These are phyloP conservation scores for Pediacus dermestoides DNA, from an alignment of 2,888 invertebrate genomes.

Conservation along the genomic window DNA sequence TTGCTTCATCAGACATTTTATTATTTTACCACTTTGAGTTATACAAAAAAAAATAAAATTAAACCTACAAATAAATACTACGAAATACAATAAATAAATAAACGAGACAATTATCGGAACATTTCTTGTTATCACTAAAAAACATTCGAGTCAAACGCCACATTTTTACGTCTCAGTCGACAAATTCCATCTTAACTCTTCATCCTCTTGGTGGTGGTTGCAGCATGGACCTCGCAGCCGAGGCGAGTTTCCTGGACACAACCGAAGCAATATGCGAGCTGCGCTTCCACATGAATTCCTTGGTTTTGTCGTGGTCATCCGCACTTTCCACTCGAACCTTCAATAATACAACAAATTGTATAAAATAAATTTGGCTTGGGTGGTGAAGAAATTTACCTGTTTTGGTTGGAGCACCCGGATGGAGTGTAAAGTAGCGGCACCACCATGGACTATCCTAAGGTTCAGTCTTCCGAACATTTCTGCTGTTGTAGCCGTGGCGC, in stretches of 20 bases:
- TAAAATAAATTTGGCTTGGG: not conserved
- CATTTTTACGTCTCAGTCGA: no score
- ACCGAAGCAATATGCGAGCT: slow-evolving; percentile 81
- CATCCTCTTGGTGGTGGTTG: slow-evolving; percentile 54
- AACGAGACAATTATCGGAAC: no score
- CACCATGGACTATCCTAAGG: slow-evolving; percentile 72
- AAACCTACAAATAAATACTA: no score
- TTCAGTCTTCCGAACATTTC: slow-evolving; percentile 81
- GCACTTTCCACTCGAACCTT: slow-evolving; percentile 80
- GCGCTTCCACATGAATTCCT: slow-evolving; percentile 79
- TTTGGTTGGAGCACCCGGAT: slow-evolving; percentile 84
- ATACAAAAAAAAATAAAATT: no score
- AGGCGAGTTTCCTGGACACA: slow-evolving; percentile 74
- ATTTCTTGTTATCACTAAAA: not conserved
- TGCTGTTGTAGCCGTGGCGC: slow-evolving; percentile 82
- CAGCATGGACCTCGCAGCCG: slow-evolving; percentile 59
- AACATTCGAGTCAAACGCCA: no score
- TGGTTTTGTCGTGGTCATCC: slow-evolving; percentile 77
- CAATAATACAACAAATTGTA: slow-evolving; percentile 23
- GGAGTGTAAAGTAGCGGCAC: slow-evolving; percentile 77
- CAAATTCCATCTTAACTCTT: no score
- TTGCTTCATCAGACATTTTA: no score
- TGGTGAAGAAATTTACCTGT: slow-evolving; percentile 57
- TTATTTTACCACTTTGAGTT: no score
- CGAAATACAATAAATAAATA: no score